Percentiles rank a stretch among this genome's conserved stretches.
phyloP scores from a whole-genome alignment of 2,888 invertebrate species.

The Ochropleura plecta region DNA sequence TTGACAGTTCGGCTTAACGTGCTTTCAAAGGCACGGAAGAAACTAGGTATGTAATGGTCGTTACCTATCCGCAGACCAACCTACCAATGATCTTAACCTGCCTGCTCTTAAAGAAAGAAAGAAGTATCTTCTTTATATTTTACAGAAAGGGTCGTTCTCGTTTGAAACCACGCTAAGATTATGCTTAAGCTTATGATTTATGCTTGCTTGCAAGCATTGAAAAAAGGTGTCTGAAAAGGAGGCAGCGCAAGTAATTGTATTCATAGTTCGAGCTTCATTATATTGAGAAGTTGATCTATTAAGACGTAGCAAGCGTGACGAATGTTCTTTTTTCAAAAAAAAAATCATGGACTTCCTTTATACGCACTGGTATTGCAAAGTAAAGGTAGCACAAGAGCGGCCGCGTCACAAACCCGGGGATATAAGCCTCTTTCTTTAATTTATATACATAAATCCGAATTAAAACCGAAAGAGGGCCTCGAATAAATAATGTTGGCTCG shows the following conservation, averaged over 20 bases:
- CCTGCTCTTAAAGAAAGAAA: neutral
- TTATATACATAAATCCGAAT: constrained; percentile 89
- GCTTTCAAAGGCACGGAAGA: too few species aligned
- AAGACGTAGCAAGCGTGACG: constrained; percentile 3
- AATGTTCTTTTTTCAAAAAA: constrained; percentile 12
- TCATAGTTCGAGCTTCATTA: constrained; percentile 9
- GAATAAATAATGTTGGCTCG: constrained; percentile 87
- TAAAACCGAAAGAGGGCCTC: constrained; percentile 85
- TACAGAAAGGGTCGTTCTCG: neutral
- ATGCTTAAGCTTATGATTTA: neutral
- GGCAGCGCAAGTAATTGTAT: neutral
- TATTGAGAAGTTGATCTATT: neutral
- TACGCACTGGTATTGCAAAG: constrained; percentile 29
- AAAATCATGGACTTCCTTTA: constrained; percentile 7
- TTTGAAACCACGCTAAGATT: neutral
- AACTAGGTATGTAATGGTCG: too few species aligned
- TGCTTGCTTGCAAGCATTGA: constrained; percentile 1
- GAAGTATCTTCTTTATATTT: neutral
- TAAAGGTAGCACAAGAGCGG: constrained; percentile 64
- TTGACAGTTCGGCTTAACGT: too few species aligned
- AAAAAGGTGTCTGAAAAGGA: constrained; percentile 26
- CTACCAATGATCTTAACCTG: too few species aligned
- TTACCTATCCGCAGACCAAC: too few species aligned
- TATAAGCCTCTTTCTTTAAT: constrained; percentile 85
- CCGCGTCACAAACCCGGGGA: constrained; percentile 73